Evolutionary conservation across 2,797 vertebrate species (phyloP), one percentile per base, ranked within the genome.

Genomic region (Neosilurus hyrtlii): DNA sequence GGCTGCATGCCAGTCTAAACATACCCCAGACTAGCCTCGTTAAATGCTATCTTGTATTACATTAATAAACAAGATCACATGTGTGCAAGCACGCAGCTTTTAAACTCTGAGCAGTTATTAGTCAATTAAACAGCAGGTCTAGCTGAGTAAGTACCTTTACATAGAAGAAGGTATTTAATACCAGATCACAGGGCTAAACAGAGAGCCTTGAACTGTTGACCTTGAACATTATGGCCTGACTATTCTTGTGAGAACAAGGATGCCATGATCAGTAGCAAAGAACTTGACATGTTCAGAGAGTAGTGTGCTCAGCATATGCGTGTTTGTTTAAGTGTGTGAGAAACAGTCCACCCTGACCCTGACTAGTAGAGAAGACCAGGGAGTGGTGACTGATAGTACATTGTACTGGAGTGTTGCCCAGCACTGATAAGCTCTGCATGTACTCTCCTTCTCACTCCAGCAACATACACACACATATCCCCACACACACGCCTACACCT

Each of bases 341-440:
- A 86, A 73, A 86, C 71, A 74, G 88, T 86, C 86, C 87, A 88
- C 82, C 66, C 79, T 88, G 87, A 89, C 87, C 85, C 83, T 78
- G 78, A 86, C 80, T 74, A 80, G 43, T 56, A 84, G 67, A 73
- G 82, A 84, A 80, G 73, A 80, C 70, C 81, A 85, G 85, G 88
- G 86, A 89, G 86, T 87, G 83, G 84, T 84, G 88, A 88, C 83
- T 88, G 88, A 89, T 86, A 86, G 70, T 65, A 68, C 82, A 79
- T 65, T 68, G 56, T 75, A 87, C 84, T 88, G 86, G 87, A 88
- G 78, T 66, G 16, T 72, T 78, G 88, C 87, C 88, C 88, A 76
- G 82, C 72, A 75, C 80, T 37, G 81, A 88, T 61, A 84, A 80
- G 84, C 85, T 51, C 83, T 77, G 79, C 67, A 75, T 67, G 56